Evolutionary conservation across 35 echinoderm and acorn worm genomes (phyloP), one percentile per base, ranked within the genome.

Genomic region (Nesometra sesokonis): DNA sequence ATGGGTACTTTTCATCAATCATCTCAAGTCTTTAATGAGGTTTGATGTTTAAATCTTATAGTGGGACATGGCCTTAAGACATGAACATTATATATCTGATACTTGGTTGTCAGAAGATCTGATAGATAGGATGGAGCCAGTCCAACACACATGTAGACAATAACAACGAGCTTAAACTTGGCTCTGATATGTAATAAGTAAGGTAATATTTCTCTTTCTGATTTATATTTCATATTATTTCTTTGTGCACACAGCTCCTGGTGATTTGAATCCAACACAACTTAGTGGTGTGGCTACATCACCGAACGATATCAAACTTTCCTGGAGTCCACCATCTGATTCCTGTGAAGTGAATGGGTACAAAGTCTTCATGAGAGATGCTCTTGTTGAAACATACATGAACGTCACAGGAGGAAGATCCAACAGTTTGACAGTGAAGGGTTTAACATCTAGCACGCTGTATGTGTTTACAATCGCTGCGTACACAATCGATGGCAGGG

Each of bases 271-370:
- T 32, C 93, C 93, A 36, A 27, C 77, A 13, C 36, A 46, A n/a
- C 77, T 95, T 15, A 79, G 80, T n/a, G 94, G 88, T 32, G 86
- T 82, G 30, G 94, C 86, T 33, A 3, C 89, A 3, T 86, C 93
- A 31, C 91, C 94, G 0, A 82, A 78, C 77, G 83, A 93, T 46
- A 82, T 94, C 35, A 11, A 87, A 82, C 87, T 93, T 0, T 82
- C 38, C 23, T 97, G 95, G 92, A 29, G 35, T 0, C 86, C 87
- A 13, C 89, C 92, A 0, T 30, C 29, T 19, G 46, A 57, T n/a
- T 89, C 86, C 86, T 97, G 94, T 67, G 94, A 97, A 35, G 91
- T 97, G 47, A 82, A 77, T 0, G 91, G 91, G 29, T 97, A 97
- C 84, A 86, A 47, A 11, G 85, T 93, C 30, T 92, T 88, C 82